phyloP scores from a whole-genome alignment of 2,797 vertebrate genomes.

The Balearica regulorum region DNA sequence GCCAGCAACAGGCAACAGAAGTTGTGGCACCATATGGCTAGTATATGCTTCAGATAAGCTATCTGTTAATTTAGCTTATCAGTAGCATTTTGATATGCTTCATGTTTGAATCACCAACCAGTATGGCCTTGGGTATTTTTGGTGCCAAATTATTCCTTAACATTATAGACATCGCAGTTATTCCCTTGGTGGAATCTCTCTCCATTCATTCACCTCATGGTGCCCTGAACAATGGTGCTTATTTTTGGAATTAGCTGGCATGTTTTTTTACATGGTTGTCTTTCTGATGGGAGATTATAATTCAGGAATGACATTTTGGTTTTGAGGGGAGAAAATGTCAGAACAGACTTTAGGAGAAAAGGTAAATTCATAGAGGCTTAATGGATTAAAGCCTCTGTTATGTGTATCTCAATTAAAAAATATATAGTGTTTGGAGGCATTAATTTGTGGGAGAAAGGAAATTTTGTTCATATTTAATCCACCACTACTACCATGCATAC shows the following conservation, averaged over 20 bases:
- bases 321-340: slow-evolving; percentile 40
- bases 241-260: slow-evolving; percentile 30
- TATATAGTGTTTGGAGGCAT: neutral
- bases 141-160: slow-evolving; percentile 65
- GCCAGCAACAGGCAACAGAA: slow-evolving; percentile 90
- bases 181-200: slow-evolving; percentile 72
- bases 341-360: slow-evolving; percentile 6
- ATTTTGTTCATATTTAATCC: neutral
- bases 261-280: neutral
- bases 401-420: neutral
- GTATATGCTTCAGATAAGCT: slow-evolving; percentile 90
- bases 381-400: neutral
- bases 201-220: neutral
- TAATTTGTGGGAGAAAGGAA: neutral
- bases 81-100: slow-evolving; percentile 85
- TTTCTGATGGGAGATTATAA: slow-evolving; percentile 35
- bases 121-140: slow-evolving; percentile 54
- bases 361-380: slow-evolving; percentile 14
- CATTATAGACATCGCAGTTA: slow-evolving; percentile 33
- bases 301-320: slow-evolving; percentile 42
- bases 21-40: slow-evolving; percentile 92
- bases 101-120: slow-evolving; percentile 75
- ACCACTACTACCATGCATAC: neutral
- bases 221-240: neutral
- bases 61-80: slow-evolving; percentile 85